Base-by-base conservation (phyloP, 2,797 vertebrate genomes). In the Pyrrhura leucotis region DNA sequence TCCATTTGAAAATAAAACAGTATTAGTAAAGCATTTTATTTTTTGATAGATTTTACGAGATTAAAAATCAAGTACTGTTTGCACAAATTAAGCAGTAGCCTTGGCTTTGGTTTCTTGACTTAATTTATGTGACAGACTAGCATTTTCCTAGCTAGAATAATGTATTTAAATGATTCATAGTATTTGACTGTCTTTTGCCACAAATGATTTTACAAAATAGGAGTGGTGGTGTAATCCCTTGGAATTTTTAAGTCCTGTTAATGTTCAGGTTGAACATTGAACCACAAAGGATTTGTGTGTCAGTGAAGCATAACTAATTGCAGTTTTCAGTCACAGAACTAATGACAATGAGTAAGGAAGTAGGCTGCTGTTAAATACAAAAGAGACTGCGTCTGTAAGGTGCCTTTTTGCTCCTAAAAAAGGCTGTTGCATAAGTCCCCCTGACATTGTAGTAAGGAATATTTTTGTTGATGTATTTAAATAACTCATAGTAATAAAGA, bases 291-390 rank as follows among this genome's bases (percentile, higher is more conserved):
- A 90, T 95, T 97, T 63, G 84, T 95, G 95, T 96, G 79, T 95
- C 88, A 94, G 31, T 86, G 91, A 97, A 87, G 96, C 54, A 44
- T 93, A 91, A 94, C 94, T 98, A 97, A 98, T 97, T 97, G 94
- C 91, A 95, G 91, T 91, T 97, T 97, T 97, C 65, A 84, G 88
- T 89, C 80, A 91, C 69, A 95, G 71, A 94, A 86, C 89, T 62
- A 95, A 73, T 91, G 95, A 93, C 53, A 86, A 84, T 96, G 95
- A 93, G 74, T 83, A 88, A 89, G 62, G 80, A 96, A 87, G 47
- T 76, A 25, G 6, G 65, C 18, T 72, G 94, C 93, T 96, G 63
- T 94, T 95, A 97, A 97, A 95, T 85, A 77, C 50, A 51, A 72
- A 96, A 84, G 58, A 95, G 96, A 74, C 74, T 89, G 35, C 25